These are phyloP conservation scores for Empis stercorea DNA, from an alignment of 2,888 invertebrate genomes.

Conservation along the genomic window DNA sequence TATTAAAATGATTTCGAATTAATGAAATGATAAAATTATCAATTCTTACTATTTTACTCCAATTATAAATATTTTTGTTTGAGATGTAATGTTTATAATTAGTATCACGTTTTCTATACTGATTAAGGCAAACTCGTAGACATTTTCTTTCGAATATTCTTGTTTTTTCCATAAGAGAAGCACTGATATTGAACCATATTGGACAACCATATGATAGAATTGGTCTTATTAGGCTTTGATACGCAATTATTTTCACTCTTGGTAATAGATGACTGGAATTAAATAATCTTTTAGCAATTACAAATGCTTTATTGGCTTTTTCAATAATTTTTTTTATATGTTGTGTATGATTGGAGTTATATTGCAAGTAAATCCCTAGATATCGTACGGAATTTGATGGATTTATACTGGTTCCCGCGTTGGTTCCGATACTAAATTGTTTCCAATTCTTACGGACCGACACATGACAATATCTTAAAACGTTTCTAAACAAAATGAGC, in stretches of 20 bases:
- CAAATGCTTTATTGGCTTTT: background rate
- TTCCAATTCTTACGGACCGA: background rate
- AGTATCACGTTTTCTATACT: background rate
- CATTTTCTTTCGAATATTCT: no score
- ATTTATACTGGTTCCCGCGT: background rate
- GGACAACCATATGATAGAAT: no score
- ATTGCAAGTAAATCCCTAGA: background rate
- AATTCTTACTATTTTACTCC: background rate
- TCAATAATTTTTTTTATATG: background rate
- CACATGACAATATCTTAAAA: background rate
- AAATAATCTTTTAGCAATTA: background rate
- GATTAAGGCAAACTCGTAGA: background rate
- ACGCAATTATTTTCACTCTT: background rate
- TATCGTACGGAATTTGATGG: background rate
- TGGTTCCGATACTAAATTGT: background rate
- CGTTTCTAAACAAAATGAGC: background rate
- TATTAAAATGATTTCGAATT: background rate
- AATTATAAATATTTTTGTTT: background rate
- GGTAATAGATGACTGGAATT: background rate
- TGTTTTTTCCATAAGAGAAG: no score
- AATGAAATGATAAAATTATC: background rate
- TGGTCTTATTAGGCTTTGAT: background rate
- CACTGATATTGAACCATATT: no score
- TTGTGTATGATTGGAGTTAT: background rate
- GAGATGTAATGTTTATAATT: background rate